Evolutionary conservation across 1,140 invertebrate genomes (phyloP).

Genomic region (Propsilocerus akamusi): DNA sequence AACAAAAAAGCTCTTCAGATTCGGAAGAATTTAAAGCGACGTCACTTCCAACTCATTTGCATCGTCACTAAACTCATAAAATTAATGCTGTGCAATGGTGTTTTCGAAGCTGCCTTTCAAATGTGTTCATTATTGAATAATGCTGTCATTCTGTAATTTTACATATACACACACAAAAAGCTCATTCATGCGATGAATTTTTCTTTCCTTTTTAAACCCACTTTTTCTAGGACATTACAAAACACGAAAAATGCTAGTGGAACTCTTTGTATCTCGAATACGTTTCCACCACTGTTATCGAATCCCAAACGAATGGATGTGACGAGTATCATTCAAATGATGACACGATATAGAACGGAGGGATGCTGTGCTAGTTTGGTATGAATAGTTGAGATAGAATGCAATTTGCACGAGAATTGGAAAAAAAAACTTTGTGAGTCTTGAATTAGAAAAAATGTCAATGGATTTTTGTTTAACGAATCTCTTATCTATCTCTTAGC

Average conservation of each 20-base stretch:
- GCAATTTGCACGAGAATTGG: slow-evolving; percentile 10
- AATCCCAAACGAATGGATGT: slow-evolving; percentile 32
- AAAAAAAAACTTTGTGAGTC: slow-evolving; percentile 11
- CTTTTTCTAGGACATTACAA: slow-evolving; percentile 10
- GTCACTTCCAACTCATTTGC: slow-evolving; percentile 21
- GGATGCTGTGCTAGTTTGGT: slow-evolving; percentile 30
- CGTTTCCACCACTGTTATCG: slow-evolving; percentile 32
- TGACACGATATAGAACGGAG: slow-evolving; percentile 27
- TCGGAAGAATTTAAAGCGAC: slow-evolving; percentile 17
- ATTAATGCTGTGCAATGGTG: background rate
- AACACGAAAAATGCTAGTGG: slow-evolving; percentile 15
- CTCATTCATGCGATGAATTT: too few species aligned
- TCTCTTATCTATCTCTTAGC: background rate
- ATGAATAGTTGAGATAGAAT: slow-evolving; percentile 18
- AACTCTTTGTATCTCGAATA: slow-evolving; percentile 29
- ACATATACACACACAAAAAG: slow-evolving; percentile 1
- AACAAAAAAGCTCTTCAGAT: slow-evolving; percentile 18
- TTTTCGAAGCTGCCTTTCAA: slow-evolving; percentile 15
- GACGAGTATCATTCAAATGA: slow-evolving; percentile 29
- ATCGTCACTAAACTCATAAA: slow-evolving; percentile 11
- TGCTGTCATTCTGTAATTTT: background rate
- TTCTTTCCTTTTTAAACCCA: too few species aligned
- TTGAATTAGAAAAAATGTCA: background rate
- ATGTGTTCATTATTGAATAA: slow-evolving; percentile 6
- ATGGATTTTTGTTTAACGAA: background rate